Conservation (phyloP, 2,888 invertebrate species). For the Drosophila ezoana region DNA sequence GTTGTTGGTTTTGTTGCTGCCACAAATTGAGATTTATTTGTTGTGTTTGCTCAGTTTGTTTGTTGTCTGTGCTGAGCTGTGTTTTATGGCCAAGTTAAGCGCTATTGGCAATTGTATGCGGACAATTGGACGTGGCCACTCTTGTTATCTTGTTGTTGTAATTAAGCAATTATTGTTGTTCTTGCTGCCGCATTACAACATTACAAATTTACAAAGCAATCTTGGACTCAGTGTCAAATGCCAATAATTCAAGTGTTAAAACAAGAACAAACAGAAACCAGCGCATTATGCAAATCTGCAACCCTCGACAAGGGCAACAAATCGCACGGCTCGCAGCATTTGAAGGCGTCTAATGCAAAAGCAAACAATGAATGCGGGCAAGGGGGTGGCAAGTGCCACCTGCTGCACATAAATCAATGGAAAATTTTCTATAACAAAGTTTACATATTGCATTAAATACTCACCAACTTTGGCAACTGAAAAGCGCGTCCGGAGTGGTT, state of each 20-base stretch:
- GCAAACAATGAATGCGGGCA: slow-evolving; percentile 58
- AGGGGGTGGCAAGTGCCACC: slow-evolving; percentile 50
- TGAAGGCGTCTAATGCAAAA: slow-evolving; percentile 68
- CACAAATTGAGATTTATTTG: slow-evolving; percentile 69
- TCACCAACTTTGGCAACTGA: slow-evolving; percentile 23
- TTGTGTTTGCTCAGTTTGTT: slow-evolving; percentile 17
- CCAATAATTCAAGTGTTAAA: slow-evolving; percentile 79
- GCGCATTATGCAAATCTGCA: slow-evolving; percentile 75
- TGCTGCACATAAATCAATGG: slow-evolving; percentile 64
- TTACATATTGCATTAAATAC: slow-evolving; percentile 56
- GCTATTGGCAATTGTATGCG: slow-evolving; percentile 76
- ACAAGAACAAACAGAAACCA: slow-evolving; percentile 42
- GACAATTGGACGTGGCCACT: slow-evolving; percentile 68
- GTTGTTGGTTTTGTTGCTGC: slow-evolving; percentile 27
- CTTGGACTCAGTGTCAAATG: slow-evolving; percentile 46
- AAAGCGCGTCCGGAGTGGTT: slow-evolving; percentile 43
- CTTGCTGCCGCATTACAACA: slow-evolving; percentile 30
- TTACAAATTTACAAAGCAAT: slow-evolving; percentile 7
- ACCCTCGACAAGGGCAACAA: slow-evolving; percentile 53
- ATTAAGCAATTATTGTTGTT: slow-evolving; percentile 67
- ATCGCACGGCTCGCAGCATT: slow-evolving; percentile 47
- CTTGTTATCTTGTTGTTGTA: slow-evolving; percentile 70
- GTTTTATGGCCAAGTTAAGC: slow-evolving; percentile 74
- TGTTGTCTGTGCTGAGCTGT: slow-evolving; percentile 36
- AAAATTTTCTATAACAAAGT: slow-evolving; percentile 46